Evolutionary conservation across 2,797 vertebrate genomes (phyloP).

Genomic region (Gymnocypris eckloni): DNA sequence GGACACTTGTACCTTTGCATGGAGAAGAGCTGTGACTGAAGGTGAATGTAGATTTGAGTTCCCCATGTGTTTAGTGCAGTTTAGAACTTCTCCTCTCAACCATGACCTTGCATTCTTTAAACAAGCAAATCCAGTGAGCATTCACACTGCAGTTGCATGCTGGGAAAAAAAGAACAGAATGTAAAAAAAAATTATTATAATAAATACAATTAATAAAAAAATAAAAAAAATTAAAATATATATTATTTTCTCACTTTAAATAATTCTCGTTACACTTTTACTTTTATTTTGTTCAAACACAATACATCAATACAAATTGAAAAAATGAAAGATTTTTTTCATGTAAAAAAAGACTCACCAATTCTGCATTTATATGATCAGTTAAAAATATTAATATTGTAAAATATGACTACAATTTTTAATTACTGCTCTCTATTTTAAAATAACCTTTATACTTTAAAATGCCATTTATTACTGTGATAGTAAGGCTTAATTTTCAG

Average conservation of each 20-base stretch:
- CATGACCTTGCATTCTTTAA: background rate
- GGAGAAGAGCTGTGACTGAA: background rate
- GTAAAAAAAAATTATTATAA: background rate
- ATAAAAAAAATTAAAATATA: background rate
- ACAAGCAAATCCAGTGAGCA: background rate
- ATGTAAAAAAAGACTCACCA: too few relatives aligned
- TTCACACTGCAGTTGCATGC: background rate
- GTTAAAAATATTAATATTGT: too few relatives aligned
- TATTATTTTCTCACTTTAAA: background rate
- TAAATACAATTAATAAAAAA: background rate
- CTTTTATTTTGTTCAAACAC: too few relatives aligned
- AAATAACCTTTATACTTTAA: too few relatives aligned
- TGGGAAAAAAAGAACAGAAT: conserved; percentile 5
- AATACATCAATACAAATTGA: too few relatives aligned
- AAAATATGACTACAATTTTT: too few relatives aligned
- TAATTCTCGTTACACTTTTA: background rate
- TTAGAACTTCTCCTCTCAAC: background rate
- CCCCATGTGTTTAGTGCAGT: background rate
- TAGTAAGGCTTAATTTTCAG: too few relatives aligned
- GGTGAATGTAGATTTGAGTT: conserved; percentile 15
- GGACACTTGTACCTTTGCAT: background rate
- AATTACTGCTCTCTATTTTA: too few relatives aligned
- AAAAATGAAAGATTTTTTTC: too few relatives aligned
- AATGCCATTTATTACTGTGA: too few relatives aligned
- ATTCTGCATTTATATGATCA: too few relatives aligned